phyloP scores from a whole-genome alignment of 2,888 invertebrate genomes.

The Neria commutata region DNA sequence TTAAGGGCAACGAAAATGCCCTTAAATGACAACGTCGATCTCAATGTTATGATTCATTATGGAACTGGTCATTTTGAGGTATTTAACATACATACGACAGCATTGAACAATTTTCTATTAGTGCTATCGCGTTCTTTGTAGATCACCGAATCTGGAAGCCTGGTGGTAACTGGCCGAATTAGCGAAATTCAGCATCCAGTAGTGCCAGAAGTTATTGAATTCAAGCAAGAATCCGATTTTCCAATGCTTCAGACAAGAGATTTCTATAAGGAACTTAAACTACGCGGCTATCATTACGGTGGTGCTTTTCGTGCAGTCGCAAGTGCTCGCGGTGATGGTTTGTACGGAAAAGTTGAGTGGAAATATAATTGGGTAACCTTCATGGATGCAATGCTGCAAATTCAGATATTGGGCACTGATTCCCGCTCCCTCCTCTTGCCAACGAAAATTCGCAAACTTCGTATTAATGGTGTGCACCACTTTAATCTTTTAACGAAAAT shows the following conservation, averaged over 20 bases:
- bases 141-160: constrained; percentile 72
- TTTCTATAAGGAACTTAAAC: constrained; percentile 73
- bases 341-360: constrained; percentile 66
- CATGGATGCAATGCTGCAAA: constrained; percentile 88
- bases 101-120: constrained; percentile 8
- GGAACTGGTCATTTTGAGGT: constrained; percentile 69
- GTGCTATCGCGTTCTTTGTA: constrained; percentile 50
- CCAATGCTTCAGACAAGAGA: constrained; percentile 66
- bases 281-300: constrained; percentile 73
- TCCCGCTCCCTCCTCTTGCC: constrained; percentile 76
- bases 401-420: constrained; percentile 74
- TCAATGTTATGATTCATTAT: constrained; percentile 67
- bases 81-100: not conserved
- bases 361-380: constrained; percentile 86
- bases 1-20: constrained; percentile 82
- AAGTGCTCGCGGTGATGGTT: constrained; percentile 54
- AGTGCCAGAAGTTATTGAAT: constrained; percentile 35
- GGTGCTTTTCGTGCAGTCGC: constrained; percentile 53
- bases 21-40: constrained; percentile 65
- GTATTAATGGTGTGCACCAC: constrained; percentile 72
- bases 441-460: constrained; percentile 73
- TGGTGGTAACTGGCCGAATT: constrained; percentile 75
- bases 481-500: constrained; percentile 63
- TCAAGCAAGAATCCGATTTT: constrained; percentile 37
- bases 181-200: constrained; percentile 56